phyloP scores from a whole-genome alignment of 2,888 invertebrate species.

The Tachystola acroxantha region DNA sequence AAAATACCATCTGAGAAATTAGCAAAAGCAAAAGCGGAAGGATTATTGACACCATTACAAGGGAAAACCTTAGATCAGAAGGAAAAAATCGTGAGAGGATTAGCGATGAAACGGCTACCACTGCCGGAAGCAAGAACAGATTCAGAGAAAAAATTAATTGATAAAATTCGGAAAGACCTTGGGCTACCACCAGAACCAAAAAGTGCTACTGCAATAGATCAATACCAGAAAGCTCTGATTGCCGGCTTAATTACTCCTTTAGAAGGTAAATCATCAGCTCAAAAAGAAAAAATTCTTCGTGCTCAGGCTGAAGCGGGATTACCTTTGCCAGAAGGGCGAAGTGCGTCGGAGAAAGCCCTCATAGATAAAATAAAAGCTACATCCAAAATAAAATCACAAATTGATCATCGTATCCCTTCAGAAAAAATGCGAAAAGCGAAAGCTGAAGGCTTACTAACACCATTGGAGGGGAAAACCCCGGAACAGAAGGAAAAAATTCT shows the following conservation, averaged over 20 bases:
- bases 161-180: slow-evolving; percentile 19
- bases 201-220: slow-evolving; percentile 16
- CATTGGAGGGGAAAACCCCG: slow-evolving; percentile 24
- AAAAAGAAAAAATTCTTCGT: slow-evolving; percentile 19
- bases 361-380: slow-evolving; percentile 9
- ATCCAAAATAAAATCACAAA: too few relatives aligned
- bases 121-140: slow-evolving; percentile 21
- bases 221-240: slow-evolving; percentile 21
- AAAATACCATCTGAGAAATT: slow-evolving; percentile 16
- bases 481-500: slow-evolving; percentile 26
- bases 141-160: slow-evolving; percentile 24
- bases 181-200: slow-evolving; percentile 29
- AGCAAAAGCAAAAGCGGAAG: slow-evolving; percentile 21
- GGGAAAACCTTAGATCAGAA: slow-evolving; percentile 22
- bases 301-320: slow-evolving; percentile 14
- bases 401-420: slow-evolving; percentile 9
- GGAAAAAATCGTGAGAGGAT: slow-evolving; percentile 20
- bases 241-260: slow-evolving; percentile 21
- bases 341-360: slow-evolving; percentile 10
- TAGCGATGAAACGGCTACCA: slow-evolving; percentile 13
- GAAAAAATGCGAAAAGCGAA: slow-evolving; percentile 17
- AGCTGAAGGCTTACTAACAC: slow-evolving; percentile 18
- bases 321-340: slow-evolving; percentile 10
- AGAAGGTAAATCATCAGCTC: slow-evolving; percentile 15
- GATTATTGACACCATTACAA: slow-evolving; percentile 18